Percentiles rank a stretch among this genome's conserved stretches.
These are phyloP conservation scores for Hydractinia echinata DNA, from an alignment of 30 jellyfish, hydroid and myxozoan species.

Conservation along the genomic window DNA sequence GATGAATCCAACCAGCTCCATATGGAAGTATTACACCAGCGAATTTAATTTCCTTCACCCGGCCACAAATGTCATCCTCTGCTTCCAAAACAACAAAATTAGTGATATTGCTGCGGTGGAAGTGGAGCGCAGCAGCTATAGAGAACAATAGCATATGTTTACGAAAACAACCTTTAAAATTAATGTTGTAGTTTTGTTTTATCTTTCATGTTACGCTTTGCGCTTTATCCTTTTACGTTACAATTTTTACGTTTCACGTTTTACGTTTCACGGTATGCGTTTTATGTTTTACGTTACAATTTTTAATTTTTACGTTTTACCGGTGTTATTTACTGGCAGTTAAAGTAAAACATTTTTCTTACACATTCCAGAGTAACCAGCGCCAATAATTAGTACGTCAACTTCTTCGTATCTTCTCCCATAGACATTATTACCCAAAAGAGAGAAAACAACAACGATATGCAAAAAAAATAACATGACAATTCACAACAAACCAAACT, in stretches of 20 bases:
- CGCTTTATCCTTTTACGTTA: background rate
- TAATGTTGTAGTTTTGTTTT: too few species aligned
- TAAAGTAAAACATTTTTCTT: background rate
- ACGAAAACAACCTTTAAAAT: background rate
- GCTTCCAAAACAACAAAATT: conserved; percentile 81
- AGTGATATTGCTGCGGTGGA: conserved; percentile 31
- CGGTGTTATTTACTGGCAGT: background rate
- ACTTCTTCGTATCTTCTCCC: background rate
- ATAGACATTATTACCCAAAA: too few species aligned
- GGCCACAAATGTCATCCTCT: conserved; percentile 69
- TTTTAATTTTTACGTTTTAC: background rate
- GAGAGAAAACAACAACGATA: too few species aligned
- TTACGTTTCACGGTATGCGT: background rate
- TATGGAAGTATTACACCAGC: conserved; percentile 50
- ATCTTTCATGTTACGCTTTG: too few species aligned
- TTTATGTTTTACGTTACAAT: background rate
- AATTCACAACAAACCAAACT: too few species aligned
- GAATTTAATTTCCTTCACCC: conserved; percentile 36
- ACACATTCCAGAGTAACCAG: conserved; percentile 24
- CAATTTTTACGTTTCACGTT: background rate
- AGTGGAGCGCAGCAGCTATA: conserved; percentile 54
- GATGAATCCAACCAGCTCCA: conserved; percentile 98
- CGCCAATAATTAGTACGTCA: conserved; percentile 22
- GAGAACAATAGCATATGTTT: background rate
- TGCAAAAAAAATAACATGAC: too few species aligned